Evolutionary conservation across 64 coral and sea anemone genomes (phyloP).

Genomic region (Dendrophyllia cribrosa): DNA sequence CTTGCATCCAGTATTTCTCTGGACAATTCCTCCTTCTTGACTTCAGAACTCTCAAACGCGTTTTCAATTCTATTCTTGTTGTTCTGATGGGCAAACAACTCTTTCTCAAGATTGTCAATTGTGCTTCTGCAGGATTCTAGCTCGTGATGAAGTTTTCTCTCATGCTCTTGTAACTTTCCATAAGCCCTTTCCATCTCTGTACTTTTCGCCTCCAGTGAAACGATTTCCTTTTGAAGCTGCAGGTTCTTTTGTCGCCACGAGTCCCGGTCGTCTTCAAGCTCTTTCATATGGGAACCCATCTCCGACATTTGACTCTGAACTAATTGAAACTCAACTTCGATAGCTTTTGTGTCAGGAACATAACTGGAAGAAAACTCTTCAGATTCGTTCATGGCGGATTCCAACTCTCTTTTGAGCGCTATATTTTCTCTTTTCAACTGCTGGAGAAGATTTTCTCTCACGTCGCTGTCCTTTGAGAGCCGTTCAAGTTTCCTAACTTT

Average conservation of each 20-base stretch:
- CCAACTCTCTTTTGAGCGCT: conserved; percentile 71
- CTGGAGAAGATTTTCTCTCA: conserved; percentile 67
- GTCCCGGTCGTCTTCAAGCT: conserved; percentile 71
- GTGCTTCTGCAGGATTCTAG: conserved; percentile 47
- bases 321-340: conserved; percentile 69
- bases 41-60: conserved; percentile 56
- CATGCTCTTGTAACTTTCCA: conserved; percentile 63
- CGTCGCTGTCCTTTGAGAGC: conserved; percentile 55
- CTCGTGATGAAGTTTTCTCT: conserved; percentile 73
- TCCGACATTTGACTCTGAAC: conserved; percentile 58
- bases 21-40: conserved; percentile 64
- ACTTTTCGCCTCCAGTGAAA: conserved; percentile 71
- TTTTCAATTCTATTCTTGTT: conserved; percentile 59
- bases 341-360: conserved; percentile 2
- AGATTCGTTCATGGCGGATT: conserved; percentile 53
- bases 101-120: conserved; percentile 66
- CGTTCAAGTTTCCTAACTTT: conserved; percentile 52
- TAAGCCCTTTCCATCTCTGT: conserved; percentile 70
- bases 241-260: conserved; percentile 75
- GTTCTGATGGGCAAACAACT: conserved; percentile 50
- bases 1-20: conserved; percentile 75
- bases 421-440: conserved; percentile 82
- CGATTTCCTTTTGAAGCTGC: conserved; percentile 80
- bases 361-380: conserved; percentile 13
- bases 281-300: conserved; percentile 25